phyloP scores from a whole-genome alignment of 2,113 vertebrate species.

The Indri indri region DNA sequence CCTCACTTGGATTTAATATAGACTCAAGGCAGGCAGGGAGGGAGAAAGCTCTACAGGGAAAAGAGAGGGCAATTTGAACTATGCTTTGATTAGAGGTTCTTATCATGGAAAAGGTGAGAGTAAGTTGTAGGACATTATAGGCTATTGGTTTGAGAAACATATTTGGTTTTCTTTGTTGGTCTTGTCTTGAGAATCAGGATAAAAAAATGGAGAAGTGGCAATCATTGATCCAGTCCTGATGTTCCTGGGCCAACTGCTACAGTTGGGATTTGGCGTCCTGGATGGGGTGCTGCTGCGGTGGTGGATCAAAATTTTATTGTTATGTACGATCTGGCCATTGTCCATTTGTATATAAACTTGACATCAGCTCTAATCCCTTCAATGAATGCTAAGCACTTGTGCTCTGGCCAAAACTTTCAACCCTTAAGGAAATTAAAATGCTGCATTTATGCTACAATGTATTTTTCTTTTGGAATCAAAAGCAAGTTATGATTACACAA shows the following conservation, averaged over 20 bases:
- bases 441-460: background rate
- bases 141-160: background rate
- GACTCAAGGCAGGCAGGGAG: background rate
- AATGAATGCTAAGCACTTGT: background rate
- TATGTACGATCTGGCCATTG: background rate
- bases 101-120: rapidly evolving
- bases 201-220: background rate
- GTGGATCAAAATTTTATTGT: background rate
- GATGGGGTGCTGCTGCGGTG: background rate
- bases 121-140: background rate
- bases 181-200: background rate
- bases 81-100: background rate
- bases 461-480: background rate
- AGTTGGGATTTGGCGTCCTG: background rate
- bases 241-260: background rate
- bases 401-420: background rate
- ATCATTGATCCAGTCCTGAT: background rate
- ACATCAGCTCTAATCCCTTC: background rate
- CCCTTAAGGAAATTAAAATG: background rate
- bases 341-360: background rate
- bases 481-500: background rate
- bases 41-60: rapidly evolving
- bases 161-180: background rate
- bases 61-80: background rate
- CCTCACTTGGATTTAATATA: background rate